Evolutionary conservation across 2,797 vertebrate species (phyloP).

Genomic region (Coendou prehensilis): DNA sequence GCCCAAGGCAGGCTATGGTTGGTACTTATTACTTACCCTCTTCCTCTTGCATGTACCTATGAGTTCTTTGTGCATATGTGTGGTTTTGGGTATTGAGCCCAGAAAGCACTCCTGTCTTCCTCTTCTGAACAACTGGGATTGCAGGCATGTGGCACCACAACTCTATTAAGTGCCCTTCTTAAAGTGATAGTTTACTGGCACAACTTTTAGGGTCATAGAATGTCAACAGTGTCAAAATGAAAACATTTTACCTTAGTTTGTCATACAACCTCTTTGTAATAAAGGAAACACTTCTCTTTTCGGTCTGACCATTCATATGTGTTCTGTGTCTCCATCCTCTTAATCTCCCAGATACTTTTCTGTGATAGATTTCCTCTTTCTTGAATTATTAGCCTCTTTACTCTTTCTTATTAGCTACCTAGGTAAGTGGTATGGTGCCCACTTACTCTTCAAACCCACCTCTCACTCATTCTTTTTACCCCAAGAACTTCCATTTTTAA

Average conservation of each 20-base stretch:
- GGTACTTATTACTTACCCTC: not conserved
- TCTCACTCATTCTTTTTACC: not conserved
- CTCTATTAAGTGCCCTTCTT: not conserved
- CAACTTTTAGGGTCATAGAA: not conserved
- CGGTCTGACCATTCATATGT: not conserved
- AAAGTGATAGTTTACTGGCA: not conserved
- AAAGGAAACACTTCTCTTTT: not conserved
- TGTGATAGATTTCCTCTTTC: not conserved
- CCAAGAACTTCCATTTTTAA: not conserved
- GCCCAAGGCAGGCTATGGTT: slow-evolving; percentile 43
- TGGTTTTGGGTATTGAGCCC: not conserved
- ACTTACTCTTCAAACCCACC: too few species aligned
- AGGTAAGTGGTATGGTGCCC: fast-evolving
- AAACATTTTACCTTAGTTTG: not conserved
- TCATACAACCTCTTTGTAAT: not conserved
- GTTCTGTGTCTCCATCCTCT: not conserved
- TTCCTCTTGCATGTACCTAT: slow-evolving; percentile 21
- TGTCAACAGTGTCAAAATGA: not conserved
- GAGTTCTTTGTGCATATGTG: not conserved
- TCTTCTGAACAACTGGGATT: not conserved
- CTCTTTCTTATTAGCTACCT: not conserved
- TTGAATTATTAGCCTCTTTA: slow-evolving; percentile 26
- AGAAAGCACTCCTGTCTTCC: not conserved
- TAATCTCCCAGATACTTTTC: not conserved
- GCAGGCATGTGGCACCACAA: not conserved